phyloP scores from a whole-genome alignment of 2,113 vertebrate genomes.

The Octodon degus region DNA sequence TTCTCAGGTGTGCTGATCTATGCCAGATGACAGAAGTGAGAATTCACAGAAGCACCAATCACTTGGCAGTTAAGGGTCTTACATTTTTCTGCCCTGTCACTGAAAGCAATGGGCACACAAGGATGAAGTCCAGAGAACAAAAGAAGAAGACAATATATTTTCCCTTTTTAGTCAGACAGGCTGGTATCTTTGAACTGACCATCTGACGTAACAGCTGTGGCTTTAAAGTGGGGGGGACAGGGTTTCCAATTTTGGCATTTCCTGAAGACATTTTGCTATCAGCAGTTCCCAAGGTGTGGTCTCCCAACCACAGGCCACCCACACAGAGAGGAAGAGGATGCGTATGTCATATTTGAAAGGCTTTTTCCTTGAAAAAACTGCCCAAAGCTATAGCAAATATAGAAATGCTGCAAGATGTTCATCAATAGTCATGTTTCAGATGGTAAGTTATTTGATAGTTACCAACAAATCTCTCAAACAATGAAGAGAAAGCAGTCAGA shows the following conservation, averaged over 20 bases:
- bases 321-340: fast-evolving
- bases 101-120: conserved; percentile 99
- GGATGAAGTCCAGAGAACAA: conserved; percentile 98
- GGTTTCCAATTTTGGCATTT: conserved; percentile 94
- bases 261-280: conserved; percentile 93
- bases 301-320: fast-evolving
- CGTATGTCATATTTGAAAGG: conserved; percentile 64
- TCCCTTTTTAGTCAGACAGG: conserved; percentile 95
- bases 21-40: conserved; percentile 97
- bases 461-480: background rate
- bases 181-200: conserved; percentile 95
- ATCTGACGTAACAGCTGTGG: conserved; percentile 96
- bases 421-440: background rate
- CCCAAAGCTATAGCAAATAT: background rate
- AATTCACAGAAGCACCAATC: conserved; percentile 97
- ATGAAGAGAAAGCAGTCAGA: background rate
- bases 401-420: background rate
- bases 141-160: conserved; percentile 98
- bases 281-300: fast-evolving
- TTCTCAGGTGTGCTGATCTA: conserved; percentile 97
- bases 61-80: conserved; percentile 95
- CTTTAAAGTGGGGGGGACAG: conserved; percentile 94
- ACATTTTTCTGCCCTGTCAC: conserved; percentile 94
- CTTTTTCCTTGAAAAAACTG: background rate
- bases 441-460: background rate